Evolutionary conservation across 1,140 invertebrate species (phyloP).

Genomic region (Lasioglossum albipes): DNA sequence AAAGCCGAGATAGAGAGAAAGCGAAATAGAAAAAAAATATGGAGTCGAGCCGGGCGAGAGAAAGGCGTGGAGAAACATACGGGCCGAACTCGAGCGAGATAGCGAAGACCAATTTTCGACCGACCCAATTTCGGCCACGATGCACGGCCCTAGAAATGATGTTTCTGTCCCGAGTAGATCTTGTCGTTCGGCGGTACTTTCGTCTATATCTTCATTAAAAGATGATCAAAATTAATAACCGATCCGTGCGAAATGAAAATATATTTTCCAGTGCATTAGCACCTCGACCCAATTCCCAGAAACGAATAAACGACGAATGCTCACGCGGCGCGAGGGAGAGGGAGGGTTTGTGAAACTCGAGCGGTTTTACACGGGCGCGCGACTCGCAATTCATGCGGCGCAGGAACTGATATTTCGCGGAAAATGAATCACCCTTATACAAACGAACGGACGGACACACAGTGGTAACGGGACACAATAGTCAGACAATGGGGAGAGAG

Average conservation of each 20-base stretch:
- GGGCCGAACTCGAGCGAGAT: not conserved
- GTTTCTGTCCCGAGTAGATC: too few species aligned
- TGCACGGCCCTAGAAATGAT: conserved; percentile 42
- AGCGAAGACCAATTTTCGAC: conserved; percentile 35
- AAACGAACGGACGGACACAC: conserved; percentile 66
- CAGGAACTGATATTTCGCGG: conserved; percentile 78
- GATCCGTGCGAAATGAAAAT: too few species aligned
- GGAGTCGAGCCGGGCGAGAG: too few species aligned
- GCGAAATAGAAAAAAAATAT: too few species aligned
- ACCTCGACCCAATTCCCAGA: too few species aligned
- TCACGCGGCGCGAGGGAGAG: not conserved
- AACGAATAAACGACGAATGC: too few species aligned
- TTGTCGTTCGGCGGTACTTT: too few species aligned
- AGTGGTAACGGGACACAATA: conserved; percentile 75
- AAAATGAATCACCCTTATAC: conserved; percentile 77
- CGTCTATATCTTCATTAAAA: too few species aligned
- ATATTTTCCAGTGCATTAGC: too few species aligned
- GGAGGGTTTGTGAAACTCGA: conserved; percentile 19
- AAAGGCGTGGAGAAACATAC: too few species aligned
- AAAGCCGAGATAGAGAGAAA: not conserved
- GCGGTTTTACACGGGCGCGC: conserved; percentile 61
- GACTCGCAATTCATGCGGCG: conserved; percentile 69
- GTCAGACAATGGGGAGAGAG: conserved; percentile 72
- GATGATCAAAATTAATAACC: too few species aligned
- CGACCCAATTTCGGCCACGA: conserved; percentile 62